These are phyloP conservation scores for Picathartes gymnocephalus DNA, from an alignment of 2,113 vertebrate species.

Conservation along the genomic window DNA sequence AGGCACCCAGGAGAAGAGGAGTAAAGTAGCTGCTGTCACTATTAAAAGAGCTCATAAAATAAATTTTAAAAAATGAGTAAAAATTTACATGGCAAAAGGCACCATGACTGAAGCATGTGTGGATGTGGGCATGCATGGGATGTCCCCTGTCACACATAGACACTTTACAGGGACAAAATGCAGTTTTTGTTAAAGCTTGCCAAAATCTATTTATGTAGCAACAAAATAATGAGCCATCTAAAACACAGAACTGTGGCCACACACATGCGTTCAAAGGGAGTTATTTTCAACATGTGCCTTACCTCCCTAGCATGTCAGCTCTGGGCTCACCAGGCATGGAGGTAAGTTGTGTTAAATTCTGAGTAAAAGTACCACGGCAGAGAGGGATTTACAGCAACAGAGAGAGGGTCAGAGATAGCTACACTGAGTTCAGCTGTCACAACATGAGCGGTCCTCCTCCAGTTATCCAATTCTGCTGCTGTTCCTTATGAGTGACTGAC, in stretches of 20 bases:
- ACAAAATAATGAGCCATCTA: neutral
- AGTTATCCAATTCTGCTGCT: neutral
- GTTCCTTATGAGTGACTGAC: neutral
- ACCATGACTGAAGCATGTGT: neutral
- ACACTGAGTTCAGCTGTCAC: constrained; percentile 36
- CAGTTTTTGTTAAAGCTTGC: neutral
- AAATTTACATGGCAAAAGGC: neutral
- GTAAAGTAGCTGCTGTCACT: neutral
- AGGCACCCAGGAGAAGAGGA: neutral
- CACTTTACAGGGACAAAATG: neutral
- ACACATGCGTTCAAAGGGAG: neutral
- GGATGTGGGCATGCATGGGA: neutral
- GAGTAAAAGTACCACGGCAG: neutral
- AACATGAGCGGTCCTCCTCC: neutral
- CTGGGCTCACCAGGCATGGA: neutral
- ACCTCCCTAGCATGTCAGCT: neutral
- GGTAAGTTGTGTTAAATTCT: constrained; percentile 35
- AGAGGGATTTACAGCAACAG: constrained; percentile 36
- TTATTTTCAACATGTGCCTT: neutral
- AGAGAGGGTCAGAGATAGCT: neutral
- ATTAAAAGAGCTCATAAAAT: neutral
- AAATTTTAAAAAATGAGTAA: neutral
- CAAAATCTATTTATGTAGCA: neutral
- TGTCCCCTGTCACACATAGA: neutral
- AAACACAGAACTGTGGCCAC: neutral